Evolutionary conservation across 1,140 invertebrate species (phyloP), one percentile per base, ranked within the genome.

Genomic region (Saccostrea glomerata): DNA sequence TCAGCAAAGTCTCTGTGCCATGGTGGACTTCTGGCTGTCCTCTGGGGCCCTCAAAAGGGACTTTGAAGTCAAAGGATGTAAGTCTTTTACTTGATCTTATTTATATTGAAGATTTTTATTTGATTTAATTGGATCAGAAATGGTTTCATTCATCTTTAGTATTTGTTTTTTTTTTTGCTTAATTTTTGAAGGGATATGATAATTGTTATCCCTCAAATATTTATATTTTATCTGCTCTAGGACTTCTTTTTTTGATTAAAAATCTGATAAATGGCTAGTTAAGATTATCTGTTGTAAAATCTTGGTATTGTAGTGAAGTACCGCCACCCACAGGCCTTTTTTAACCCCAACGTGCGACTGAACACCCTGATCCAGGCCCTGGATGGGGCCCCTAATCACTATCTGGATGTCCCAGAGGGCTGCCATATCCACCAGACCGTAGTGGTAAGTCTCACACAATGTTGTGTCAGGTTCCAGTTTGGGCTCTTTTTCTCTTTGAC

Each of bases 11-110:
- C 88, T 95, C 2, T 92, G 91, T 90, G 93, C 94, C 54, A 93
- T 95, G 89, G 93, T 95, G 36, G 95, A 95, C 88, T 95, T 94
- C 91, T 95, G 94, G 94, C 89, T 95, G 4, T 94, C 94, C 40
- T 93, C 94, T 47, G 93, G 89, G 58, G 92, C 93, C 87, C 87
- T 94, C 86, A 94, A 95, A 88, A 95, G 94, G 86, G 94, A 95
- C 63, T 95, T 95, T 92, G 94, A 95, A 90, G 92, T 94, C 11
- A 91, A 92, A 30, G 92, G 92, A 92, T 92, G 94, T 95, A 92
- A 93, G 93, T 17, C 3, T 82, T 82, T 82, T 47, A 3, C 30
- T 30, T 20, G 9, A 0, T 12, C 13, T 23, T 30, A n/a, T 13
- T 6, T 3, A 30, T 82, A 15, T 88, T 25, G 82, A 47, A 47